A percentile compares a stretch with the other conserved stretches of the same genome.
phyloP scores from a whole-genome alignment of 2,888 invertebrate genomes.

The Prenolepis imparis region DNA sequence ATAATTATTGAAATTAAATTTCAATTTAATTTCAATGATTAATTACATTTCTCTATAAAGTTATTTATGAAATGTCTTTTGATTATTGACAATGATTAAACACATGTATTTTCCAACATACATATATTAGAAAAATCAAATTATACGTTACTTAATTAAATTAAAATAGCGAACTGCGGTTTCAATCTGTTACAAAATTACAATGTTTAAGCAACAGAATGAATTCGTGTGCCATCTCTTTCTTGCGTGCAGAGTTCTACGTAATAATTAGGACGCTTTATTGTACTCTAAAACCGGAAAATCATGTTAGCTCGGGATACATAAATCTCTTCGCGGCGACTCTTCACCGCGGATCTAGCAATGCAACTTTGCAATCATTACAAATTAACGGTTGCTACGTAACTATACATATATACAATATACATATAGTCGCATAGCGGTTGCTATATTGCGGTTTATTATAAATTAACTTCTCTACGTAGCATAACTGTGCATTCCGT shows the following conservation, averaged over 20 bases:
- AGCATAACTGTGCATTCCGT: background rate
- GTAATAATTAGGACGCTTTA: background rate
- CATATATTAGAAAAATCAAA: background rate
- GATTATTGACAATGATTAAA: background rate
- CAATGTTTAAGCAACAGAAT: background rate
- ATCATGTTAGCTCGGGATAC: background rate
- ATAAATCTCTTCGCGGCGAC: background rate
- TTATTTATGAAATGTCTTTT: background rate
- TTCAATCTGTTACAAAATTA: background rate
- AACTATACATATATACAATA: background rate
- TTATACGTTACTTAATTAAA: background rate
- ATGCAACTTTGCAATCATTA: conserved; percentile 15
- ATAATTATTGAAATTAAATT: background rate
- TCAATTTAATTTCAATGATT: background rate
- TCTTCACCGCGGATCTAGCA: background rate
- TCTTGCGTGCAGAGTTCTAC: background rate
- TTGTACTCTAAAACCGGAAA: background rate
- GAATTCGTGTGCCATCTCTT: background rate
- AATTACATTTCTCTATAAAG: background rate
- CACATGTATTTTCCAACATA: background rate
- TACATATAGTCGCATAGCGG: background rate
- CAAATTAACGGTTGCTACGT: conserved; percentile 27
- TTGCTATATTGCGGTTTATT: background rate
- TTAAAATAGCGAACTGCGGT: background rate
- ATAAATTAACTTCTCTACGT: conserved; percentile 3